A percentile compares a stretch with the other conserved stretches of the same genome.
Evolutionary conservation across 2,797 vertebrate genomes (phyloP).

Genomic region (Hippopotamyrus pictus): DNA sequence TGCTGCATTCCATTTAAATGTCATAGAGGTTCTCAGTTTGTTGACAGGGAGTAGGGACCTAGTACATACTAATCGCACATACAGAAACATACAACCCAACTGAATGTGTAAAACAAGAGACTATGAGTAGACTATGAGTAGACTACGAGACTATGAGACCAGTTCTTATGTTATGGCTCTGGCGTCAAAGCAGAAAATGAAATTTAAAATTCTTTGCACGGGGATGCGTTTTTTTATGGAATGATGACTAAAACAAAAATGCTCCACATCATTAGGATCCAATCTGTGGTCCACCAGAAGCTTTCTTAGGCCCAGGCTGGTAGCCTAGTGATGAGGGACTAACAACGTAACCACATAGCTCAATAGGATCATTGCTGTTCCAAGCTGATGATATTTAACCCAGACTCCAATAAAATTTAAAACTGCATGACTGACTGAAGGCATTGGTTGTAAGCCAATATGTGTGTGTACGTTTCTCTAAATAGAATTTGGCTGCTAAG

Average conservation of each 20-base stretch:
- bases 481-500: not conserved
- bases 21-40: not conserved
- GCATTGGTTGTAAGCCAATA: not conserved
- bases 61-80: not conserved
- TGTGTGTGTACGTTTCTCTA: not conserved
- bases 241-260: not conserved
- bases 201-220: not conserved
- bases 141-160: not conserved
- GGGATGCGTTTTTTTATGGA: not conserved
- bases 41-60: not conserved
- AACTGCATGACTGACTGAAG: not conserved
- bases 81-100: not conserved
- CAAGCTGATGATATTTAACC: not conserved
- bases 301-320: not conserved
- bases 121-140: not conserved
- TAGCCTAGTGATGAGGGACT: not conserved
- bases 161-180: not conserved
- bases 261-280: not conserved
- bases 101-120: not conserved
- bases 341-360: not conserved
- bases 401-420: not conserved
- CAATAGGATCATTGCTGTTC: not conserved
- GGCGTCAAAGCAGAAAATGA: not conserved
- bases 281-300: not conserved
- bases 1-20: not conserved